phyloP scores from a whole-genome alignment of 2,888 invertebrate genomes.

The Epistrophe eligans region DNA sequence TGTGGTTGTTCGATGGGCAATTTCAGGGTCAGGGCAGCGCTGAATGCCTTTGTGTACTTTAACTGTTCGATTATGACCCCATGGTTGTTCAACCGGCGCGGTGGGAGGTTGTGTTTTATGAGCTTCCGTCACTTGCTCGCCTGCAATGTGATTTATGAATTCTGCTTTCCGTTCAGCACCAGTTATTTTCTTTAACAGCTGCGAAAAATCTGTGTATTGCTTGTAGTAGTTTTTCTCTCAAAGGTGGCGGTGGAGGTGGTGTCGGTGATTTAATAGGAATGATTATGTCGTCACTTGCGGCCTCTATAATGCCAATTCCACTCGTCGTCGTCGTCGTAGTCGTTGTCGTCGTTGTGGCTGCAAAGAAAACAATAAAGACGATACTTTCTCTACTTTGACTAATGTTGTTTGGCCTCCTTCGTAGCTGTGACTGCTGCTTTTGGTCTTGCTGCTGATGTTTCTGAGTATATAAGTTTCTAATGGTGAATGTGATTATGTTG shows the following conservation, averaged over 20 bases:
- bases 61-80: slow-evolving; percentile 52
- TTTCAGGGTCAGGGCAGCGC: slow-evolving; percentile 41
- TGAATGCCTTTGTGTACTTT: slow-evolving; percentile 36
- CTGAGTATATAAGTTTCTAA: slow-evolving; percentile 46
- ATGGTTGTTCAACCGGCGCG: slow-evolving; percentile 43
- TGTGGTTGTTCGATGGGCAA: slow-evolving; percentile 21
- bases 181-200: slow-evolving; percentile 54
- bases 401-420: slow-evolving; percentile 36
- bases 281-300: slow-evolving; percentile 61
- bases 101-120: slow-evolving; percentile 70
- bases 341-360: slow-evolving; percentile 37
- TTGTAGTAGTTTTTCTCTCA: slow-evolving; percentile 40
- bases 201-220: slow-evolving; percentile 22
- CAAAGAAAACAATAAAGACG: slow-evolving; percentile 56
- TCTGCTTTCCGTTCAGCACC: slow-evolving; percentile 36
- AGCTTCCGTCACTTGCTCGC: slow-evolving; percentile 38
- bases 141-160: slow-evolving; percentile 58
- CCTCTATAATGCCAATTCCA: slow-evolving; percentile 57
- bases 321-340: neutral
- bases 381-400: slow-evolving; percentile 67
- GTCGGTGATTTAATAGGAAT: slow-evolving; percentile 79
- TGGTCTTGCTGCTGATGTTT: slow-evolving; percentile 36
- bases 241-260: slow-evolving; percentile 55
- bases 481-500: slow-evolving; percentile 66
- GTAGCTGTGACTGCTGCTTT: slow-evolving; percentile 40